Evolutionary conservation across 2,797 vertebrate species (phyloP).

Genomic region (Alca torda): DNA sequence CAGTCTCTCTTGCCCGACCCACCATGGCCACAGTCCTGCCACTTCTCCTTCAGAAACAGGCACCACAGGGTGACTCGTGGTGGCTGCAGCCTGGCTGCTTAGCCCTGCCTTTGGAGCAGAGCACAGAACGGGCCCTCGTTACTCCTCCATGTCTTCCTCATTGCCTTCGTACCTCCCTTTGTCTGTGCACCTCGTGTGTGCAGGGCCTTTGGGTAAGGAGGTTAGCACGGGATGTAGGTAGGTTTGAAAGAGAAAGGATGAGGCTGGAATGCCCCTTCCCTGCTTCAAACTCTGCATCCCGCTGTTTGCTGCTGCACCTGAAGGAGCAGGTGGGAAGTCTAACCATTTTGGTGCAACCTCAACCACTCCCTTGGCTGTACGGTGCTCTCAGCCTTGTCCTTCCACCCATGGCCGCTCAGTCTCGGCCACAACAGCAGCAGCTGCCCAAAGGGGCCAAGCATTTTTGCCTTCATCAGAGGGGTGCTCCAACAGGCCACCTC

Average conservation of each 20-base stretch:
- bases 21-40: not conserved
- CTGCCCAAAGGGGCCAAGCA: not conserved
- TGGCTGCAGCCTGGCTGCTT: fast-evolving
- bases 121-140: fast-evolving
- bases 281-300: not conserved
- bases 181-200: fast-evolving
- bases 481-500: fast-evolving
- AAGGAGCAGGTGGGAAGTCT: not conserved
- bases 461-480: not conserved
- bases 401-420: fast-evolving
- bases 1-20: not conserved
- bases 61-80: fast-evolving
- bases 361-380: not conserved
- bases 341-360: not conserved
- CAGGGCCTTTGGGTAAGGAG: not conserved
- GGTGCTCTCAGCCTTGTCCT: not conserved
- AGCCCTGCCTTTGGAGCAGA: not conserved
- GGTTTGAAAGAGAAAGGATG: not conserved
- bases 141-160: fast-evolving
- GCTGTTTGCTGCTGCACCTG: not conserved
- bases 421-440: not conserved
- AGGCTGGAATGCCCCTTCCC: not conserved
- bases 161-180: not conserved
- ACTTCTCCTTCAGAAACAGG: not conserved
- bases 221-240: not conserved